Evolutionary conservation across 1,140 invertebrate genomes (phyloP).

Genomic region (Teleogryllus occipitalis): DNA sequence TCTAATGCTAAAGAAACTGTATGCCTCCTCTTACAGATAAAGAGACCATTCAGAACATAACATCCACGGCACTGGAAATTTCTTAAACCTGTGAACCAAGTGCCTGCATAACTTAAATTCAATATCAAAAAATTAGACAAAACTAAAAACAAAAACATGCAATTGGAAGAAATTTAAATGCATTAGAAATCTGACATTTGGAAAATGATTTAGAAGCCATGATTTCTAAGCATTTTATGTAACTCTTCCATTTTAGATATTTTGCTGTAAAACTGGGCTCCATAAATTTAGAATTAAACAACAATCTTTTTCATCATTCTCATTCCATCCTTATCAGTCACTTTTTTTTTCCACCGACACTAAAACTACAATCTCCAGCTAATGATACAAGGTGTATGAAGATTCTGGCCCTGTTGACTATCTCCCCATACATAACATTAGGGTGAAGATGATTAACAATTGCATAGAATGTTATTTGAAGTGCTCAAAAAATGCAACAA

Average conservation of each 20-base stretch:
- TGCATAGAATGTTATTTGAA: not conserved
- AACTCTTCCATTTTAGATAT: not conserved
- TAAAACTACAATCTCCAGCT: not conserved
- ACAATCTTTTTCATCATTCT: not conserved
- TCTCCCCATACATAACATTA: not conserved
- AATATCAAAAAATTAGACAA: not conserved
- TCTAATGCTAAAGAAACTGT: not conserved
- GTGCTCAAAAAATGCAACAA: not conserved
- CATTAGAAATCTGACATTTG: not conserved
- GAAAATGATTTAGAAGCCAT: not conserved
- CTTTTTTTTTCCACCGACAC: not conserved
- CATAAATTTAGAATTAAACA: not conserved
- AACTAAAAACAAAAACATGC: not conserved
- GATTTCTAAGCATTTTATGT: not conserved
- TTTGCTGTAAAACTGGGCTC: not conserved
- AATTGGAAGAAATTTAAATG: not conserved
- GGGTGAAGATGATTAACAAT: conserved; percentile 1
- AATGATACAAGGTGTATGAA: not conserved
- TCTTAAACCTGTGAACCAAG: not conserved
- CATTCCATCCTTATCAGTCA: not conserved
- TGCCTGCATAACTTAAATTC: not conserved
- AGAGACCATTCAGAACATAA: not conserved
- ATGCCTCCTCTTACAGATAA: not conserved
- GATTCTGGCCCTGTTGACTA: not conserved
- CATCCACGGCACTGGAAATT: not conserved